phyloP scores from a whole-genome alignment of 1,140 invertebrate species.

The Zaprionus ghesquierei region DNA sequence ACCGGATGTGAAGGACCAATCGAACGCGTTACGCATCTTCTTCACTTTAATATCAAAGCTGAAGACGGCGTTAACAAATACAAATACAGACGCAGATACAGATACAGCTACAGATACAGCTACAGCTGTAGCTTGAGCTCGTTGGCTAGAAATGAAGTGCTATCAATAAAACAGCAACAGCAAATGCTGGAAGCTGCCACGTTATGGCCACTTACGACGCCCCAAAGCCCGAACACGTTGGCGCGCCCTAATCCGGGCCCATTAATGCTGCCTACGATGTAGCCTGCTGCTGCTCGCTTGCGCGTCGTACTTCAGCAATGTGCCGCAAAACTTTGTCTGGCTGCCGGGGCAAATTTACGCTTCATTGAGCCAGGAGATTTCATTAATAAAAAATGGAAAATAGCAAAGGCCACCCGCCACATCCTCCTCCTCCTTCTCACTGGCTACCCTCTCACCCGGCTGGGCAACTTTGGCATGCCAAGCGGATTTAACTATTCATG shows the following conservation, averaged over 20 bases:
- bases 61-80: background rate
- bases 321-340: conserved; percentile 49
- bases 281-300: background rate
- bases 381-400: conserved; percentile 79
- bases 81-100: conserved; percentile 23
- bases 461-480: conserved; percentile 9
- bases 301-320: background rate
- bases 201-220: conserved; percentile 48
- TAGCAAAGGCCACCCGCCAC: conserved; percentile 28
- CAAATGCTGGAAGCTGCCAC: conserved; percentile 22
- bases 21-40: conserved; percentile 47
- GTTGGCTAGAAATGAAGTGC: conserved; percentile 43
- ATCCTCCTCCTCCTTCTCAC: background rate
- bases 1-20: conserved; percentile 30
- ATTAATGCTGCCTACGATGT: conserved; percentile 43
- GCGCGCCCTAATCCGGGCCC: conserved; percentile 45
- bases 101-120: conserved; percentile 11
- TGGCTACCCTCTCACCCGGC: background rate
- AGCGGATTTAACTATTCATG: conserved; percentile 79
- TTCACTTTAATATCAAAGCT: conserved; percentile 2
- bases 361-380: conserved; percentile 80
- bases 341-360: conserved; percentile 59
- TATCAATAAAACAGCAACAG: conserved; percentile 51
- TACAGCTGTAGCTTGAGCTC: background rate
- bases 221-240: conserved; percentile 44